These are phyloP conservation scores for Arremon brunneinucha DNA, from an alignment of 2,797 vertebrate species.

Conservation along the genomic window DNA sequence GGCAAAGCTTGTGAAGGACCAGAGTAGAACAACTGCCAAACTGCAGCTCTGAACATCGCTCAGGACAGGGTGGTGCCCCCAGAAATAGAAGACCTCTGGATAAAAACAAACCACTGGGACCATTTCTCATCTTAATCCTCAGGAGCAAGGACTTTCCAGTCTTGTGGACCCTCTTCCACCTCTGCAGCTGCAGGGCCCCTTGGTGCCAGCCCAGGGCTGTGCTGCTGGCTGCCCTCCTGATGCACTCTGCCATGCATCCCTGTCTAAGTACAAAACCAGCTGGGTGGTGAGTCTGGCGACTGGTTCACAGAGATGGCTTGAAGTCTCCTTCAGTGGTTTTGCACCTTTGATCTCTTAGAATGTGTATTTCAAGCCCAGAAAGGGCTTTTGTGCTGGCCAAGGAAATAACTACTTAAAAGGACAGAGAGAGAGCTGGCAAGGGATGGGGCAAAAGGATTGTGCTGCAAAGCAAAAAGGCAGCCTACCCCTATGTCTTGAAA, in stretches of 20 bases:
- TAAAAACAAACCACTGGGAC: background rate
- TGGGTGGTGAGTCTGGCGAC: background rate
- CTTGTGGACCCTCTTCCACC: background rate
- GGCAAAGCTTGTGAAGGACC: background rate
- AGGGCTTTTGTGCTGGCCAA: background rate
- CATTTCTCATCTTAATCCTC: background rate
- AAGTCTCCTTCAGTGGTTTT: background rate
- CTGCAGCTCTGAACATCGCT: background rate
- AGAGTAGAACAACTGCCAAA: background rate
- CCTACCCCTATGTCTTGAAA: background rate
- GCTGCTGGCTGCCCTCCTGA: background rate
- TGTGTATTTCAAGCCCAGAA: background rate
- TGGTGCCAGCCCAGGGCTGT: background rate
- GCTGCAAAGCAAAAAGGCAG: constrained; percentile 7
- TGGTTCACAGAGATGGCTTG: background rate
- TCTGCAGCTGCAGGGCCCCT: background rate
- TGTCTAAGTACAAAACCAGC: background rate
- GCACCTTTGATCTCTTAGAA: constrained; percentile 18
- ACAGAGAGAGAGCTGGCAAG: background rate
- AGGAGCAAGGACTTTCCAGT: background rate
- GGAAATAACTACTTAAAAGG: constrained; percentile 20
- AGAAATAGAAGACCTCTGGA: background rate
- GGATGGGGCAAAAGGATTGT: background rate
- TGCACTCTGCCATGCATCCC: background rate
- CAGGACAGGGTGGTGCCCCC: background rate